Evolutionary conservation across 2,888 invertebrate genomes (phyloP).

Genomic region (Drosophila antonietae): DNA sequence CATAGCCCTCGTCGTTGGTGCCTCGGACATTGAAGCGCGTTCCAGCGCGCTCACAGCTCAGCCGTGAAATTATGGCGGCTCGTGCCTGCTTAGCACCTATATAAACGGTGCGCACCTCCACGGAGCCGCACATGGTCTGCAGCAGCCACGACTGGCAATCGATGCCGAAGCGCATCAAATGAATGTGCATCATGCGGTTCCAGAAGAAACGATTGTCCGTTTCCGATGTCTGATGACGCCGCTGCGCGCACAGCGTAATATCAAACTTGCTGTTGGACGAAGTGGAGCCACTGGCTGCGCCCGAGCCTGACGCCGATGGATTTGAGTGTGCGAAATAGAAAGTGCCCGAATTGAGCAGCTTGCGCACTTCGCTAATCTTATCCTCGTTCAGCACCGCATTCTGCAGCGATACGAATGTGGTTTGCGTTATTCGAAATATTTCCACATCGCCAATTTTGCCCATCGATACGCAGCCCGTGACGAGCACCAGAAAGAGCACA

Average conservation of each 20-base stretch:
- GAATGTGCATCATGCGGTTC: slow-evolving; percentile 98
- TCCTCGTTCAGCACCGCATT: slow-evolving; percentile 88
- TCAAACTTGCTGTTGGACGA: slow-evolving; percentile 88
- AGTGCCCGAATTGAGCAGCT: slow-evolving; percentile 98
- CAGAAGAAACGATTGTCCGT: slow-evolving; percentile 99
- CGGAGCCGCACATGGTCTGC: slow-evolving; percentile 98
- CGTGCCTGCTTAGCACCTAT: slow-evolving; percentile 97
- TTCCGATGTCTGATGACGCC: slow-evolving; percentile 90
- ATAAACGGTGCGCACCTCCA: slow-evolving; percentile 99
- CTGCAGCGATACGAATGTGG: slow-evolving; percentile 94
- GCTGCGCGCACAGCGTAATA: slow-evolving; percentile 97
- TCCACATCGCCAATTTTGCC: slow-evolving; percentile 98
- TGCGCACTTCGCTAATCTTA: slow-evolving; percentile 89
- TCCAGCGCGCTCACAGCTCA: slow-evolving; percentile 99
- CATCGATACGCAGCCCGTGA: slow-evolving; percentile 98
- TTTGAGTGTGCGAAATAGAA: slow-evolving; percentile 94
- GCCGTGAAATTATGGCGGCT: slow-evolving; percentile 96
- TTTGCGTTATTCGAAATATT: slow-evolving; percentile 97
- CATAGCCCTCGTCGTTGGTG: slow-evolving; percentile 99
- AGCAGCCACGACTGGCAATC: slow-evolving; percentile 96
- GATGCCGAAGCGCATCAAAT: slow-evolving; percentile 95
- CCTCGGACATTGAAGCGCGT: slow-evolving; percentile 99
- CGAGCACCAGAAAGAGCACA: slow-evolving; percentile 94
- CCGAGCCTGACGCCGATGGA: slow-evolving; percentile 45
- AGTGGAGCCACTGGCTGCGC: slow-evolving; percentile 23